Evolutionary conservation across 2,797 vertebrate species (phyloP).

Genomic region (Leptatherina wallacei): DNA sequence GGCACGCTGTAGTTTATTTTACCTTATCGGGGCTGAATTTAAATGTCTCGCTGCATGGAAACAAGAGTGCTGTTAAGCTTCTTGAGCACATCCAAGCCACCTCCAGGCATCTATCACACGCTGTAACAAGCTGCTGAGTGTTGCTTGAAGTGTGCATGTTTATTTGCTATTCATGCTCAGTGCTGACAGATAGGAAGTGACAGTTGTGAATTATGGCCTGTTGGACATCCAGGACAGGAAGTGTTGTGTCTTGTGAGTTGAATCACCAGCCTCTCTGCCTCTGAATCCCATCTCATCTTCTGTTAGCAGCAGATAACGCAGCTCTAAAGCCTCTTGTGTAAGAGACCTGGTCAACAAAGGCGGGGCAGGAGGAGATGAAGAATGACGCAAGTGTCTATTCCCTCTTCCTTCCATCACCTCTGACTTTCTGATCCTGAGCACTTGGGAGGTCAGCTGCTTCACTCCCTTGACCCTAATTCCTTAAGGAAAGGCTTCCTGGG

Average conservation of each 20-base stretch:
- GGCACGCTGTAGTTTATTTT: slow-evolving; percentile 31
- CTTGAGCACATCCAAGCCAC: slow-evolving; percentile 26
- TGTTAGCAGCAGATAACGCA: slow-evolving; percentile 46
- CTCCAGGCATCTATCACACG: slow-evolving; percentile 40
- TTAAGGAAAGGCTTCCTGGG: slow-evolving; percentile 70
- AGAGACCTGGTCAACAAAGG: slow-evolving; percentile 52
- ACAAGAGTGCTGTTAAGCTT: slow-evolving; percentile 31
- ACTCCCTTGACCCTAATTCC: slow-evolving; percentile 60
- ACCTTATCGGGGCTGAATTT: slow-evolving; percentile 39
- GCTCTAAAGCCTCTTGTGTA: slow-evolving; percentile 68
- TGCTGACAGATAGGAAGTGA: slow-evolving; percentile 55
- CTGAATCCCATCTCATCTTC: slow-evolving; percentile 36
- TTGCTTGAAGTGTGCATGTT: slow-evolving; percentile 39
- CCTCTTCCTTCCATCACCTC: slow-evolving; percentile 54
- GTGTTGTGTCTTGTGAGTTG: slow-evolving; percentile 31
- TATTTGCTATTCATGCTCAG: slow-evolving; percentile 27
- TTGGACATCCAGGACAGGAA: slow-evolving; percentile 41
- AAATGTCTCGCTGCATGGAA: slow-evolving; percentile 37
- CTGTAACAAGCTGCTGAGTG: slow-evolving; percentile 56
- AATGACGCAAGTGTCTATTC: slow-evolving; percentile 59
- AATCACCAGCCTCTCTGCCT: slow-evolving; percentile 19
- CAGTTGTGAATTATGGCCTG: slow-evolving; percentile 52
- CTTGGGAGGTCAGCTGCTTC: slow-evolving; percentile 35
- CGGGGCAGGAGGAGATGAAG: slow-evolving; percentile 24
- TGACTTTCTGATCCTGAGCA: slow-evolving; percentile 57